These are phyloP conservation scores for Conomelus anceps DNA, from an alignment of 2,888 invertebrate species.

Conservation along the genomic window DNA sequence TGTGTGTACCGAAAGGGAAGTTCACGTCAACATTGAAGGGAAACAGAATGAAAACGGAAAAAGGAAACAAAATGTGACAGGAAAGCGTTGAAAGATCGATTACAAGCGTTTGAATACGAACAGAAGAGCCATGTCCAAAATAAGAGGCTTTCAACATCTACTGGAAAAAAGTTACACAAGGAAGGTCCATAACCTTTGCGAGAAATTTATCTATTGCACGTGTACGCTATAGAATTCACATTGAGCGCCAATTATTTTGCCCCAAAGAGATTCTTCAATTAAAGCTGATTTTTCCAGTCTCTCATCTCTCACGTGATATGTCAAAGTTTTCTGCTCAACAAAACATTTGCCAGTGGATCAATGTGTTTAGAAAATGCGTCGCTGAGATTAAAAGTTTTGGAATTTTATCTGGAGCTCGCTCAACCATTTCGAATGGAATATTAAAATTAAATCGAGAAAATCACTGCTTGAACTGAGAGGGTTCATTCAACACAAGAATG, in stretches of 20 bases:
- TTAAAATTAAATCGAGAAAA: neutral
- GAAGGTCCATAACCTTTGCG: neutral
- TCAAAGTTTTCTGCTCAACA: too few relatives aligned
- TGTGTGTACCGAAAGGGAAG: neutral
- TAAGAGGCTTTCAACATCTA: neutral
- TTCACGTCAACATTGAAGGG: neutral
- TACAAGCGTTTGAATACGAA: neutral
- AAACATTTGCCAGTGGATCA: neutral
- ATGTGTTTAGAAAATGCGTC: neutral
- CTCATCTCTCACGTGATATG: neutral
- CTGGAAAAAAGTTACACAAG: neutral
- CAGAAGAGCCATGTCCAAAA: neutral
- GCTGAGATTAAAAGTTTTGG: neutral
- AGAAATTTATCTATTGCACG: neutral
- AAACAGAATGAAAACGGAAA: neutral
- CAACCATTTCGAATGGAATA: neutral
- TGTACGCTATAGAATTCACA: neutral
- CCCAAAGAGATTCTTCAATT: neutral
- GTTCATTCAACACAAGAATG: too few relatives aligned
- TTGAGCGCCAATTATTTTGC: neutral
- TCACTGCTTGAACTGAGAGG: too few relatives aligned
- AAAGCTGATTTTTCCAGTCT: neutral
- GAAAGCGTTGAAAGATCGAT: neutral
- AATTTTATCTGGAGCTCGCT: neutral
- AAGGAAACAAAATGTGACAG: neutral